These are phyloP conservation scores for Reinhardtius hippoglossoides DNA, from an alignment of 2,113 vertebrate species.

Conservation along the genomic window DNA sequence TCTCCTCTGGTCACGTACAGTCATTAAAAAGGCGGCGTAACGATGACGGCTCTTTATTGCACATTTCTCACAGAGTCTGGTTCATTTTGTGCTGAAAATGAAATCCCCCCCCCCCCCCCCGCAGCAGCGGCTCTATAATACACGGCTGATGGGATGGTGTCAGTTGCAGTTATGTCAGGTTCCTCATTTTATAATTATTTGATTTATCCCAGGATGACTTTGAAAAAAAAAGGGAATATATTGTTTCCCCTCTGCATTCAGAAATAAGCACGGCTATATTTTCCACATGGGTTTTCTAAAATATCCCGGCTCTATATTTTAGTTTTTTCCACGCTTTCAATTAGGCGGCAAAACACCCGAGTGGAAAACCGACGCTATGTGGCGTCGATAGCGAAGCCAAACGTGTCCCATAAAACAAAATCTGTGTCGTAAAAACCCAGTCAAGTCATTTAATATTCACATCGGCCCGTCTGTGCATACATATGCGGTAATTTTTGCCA, in stretches of 20 bases:
- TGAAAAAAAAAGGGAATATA: background rate
- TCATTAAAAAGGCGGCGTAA: conserved; percentile 25
- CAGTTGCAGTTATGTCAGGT: background rate
- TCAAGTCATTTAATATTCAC: conserved; percentile 31
- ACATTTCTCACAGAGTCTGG: conserved; percentile 17
- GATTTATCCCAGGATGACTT: background rate
- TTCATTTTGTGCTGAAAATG: conserved; percentile 28
- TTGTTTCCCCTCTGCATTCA: background rate
- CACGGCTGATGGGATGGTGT: conserved; percentile 4
- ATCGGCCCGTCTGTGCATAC: background rate
- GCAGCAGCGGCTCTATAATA: conserved; percentile 3
- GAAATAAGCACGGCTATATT: background rate
- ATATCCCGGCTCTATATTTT: conserved; percentile 12
- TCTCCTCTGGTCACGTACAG: conserved; percentile 5
- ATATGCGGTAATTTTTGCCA: background rate
- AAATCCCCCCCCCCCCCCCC: background rate
- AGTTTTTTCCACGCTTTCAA: background rate
- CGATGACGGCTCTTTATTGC: conserved; percentile 16
- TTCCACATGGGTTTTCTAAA: background rate
- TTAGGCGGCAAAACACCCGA: background rate
- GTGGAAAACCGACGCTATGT: background rate
- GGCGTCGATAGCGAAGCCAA: background rate
- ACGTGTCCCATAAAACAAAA: conserved; percentile 7
- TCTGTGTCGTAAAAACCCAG: conserved; percentile 14
- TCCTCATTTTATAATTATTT: background rate